Evolutionary conservation across 2,113 vertebrate species (phyloP).

Genomic region (Anser cygnoides): DNA sequence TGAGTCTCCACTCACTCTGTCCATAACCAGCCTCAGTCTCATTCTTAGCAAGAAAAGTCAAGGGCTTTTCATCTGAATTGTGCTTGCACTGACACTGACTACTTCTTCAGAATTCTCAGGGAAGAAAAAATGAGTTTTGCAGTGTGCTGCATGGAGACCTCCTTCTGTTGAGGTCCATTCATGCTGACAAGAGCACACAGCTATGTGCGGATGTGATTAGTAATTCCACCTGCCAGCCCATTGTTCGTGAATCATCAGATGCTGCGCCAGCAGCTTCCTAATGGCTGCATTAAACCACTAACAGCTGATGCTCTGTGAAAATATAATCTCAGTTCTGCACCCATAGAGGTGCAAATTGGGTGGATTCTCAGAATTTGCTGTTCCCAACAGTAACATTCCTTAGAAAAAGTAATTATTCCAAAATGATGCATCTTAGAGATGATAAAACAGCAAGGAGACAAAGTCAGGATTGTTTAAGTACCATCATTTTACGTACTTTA

Average conservation of each 20-base stretch:
- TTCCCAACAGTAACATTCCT: not conserved
- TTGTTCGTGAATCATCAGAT: accelerated
- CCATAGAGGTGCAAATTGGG: not conserved
- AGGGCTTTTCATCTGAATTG: accelerated
- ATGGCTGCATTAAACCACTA: not conserved
- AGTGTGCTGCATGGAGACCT: not conserved
- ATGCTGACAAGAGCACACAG: not conserved
- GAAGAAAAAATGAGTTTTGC: not conserved
- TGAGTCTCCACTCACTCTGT: not conserved
- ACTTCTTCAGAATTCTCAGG: not conserved
- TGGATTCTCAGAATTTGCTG: not conserved
- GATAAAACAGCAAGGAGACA: not conserved
- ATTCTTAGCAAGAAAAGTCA: not conserved
- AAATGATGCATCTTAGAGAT: not conserved
- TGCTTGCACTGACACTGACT: not conserved
- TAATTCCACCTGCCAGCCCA: not conserved
- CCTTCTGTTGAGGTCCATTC: not conserved
- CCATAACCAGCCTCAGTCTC: not conserved
- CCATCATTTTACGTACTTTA: not conserved
- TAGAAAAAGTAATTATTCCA: not conserved
- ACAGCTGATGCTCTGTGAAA: no score
- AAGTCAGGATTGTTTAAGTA: not conserved
- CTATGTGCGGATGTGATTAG: not conserved
- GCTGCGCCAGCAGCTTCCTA: not conserved
- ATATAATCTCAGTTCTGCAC: not conserved